These are phyloP conservation scores for Xiphorhynchus erythropygius DNA, from an alignment of 2,797 vertebrate genomes.

Conservation along the genomic window DNA sequence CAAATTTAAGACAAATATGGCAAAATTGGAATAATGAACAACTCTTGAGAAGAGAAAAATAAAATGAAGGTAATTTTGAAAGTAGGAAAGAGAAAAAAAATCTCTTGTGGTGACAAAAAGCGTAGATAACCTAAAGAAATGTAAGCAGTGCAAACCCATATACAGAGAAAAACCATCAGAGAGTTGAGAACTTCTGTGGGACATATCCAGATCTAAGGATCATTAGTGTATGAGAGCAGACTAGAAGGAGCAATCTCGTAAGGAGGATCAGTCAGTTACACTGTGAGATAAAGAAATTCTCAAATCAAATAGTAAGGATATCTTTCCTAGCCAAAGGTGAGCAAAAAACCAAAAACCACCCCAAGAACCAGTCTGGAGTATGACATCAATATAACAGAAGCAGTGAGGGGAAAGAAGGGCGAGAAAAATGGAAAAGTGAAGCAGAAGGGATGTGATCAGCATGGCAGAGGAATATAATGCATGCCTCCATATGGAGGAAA, in stretches of 20 bases:
- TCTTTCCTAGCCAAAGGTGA: neutral
- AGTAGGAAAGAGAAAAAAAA: neutral
- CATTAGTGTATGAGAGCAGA: neutral
- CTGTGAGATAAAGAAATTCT: neutral
- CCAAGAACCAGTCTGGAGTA: neutral
- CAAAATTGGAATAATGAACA: neutral
- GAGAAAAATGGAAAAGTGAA: neutral
- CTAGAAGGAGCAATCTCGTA: neutral
- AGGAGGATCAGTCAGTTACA: neutral
- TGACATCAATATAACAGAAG: neutral
- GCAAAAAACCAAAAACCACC: neutral
- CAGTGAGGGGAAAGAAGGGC: neutral
- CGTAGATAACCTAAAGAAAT: neutral
- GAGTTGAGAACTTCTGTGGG: neutral
- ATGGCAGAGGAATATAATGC: neutral
- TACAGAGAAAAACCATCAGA: neutral
- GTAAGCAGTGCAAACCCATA: neutral
- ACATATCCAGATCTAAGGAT: neutral
- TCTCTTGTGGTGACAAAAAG: neutral
- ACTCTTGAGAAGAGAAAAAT: neutral
- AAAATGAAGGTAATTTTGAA: neutral
- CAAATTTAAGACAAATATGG: neutral
- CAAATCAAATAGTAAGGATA: neutral
- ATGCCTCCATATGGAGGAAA: neutral
- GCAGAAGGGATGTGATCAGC: neutral